phyloP scores from a whole-genome alignment of 2,888 invertebrate genomes.

The Drosophila anomalipes region DNA sequence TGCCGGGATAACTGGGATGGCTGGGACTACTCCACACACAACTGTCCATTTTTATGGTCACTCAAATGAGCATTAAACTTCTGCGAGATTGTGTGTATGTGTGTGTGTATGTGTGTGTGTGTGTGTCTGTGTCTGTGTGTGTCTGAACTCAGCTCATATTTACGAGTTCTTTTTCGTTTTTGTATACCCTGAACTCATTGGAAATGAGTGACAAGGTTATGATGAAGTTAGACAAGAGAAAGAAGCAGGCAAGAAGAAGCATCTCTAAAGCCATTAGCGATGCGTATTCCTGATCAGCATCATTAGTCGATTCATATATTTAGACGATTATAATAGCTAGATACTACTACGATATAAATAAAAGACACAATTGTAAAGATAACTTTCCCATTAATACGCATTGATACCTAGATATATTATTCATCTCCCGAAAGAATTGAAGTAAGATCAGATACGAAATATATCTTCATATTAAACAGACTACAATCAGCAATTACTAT shows the following conservation, averaged over 20 bases:
- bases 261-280: background rate
- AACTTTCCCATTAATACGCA: background rate
- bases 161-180: conserved; percentile 57
- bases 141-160: conserved; percentile 59
- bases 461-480: background rate
- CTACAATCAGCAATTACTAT: background rate
- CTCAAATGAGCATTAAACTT: conserved; percentile 75
- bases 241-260: background rate
- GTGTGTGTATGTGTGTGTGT: background rate
- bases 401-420: background rate
- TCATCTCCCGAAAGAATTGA: background rate
- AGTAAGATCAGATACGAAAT: background rate
- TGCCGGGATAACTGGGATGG: conserved; percentile 26
- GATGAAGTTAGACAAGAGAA: background rate
- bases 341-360: background rate
- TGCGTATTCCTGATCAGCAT: background rate
- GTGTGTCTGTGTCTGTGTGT: background rate
- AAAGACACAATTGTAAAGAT: background rate
- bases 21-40: conserved; percentile 21
- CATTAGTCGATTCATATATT: background rate
- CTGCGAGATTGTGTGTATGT: conserved; percentile 25
- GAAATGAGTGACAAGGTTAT: background rate
- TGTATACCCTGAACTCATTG: background rate
- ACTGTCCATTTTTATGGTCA: conserved; percentile 71
- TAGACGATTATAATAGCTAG: background rate